Evolutionary conservation across 2,888 invertebrate species (phyloP), one percentile per base, ranked within the genome.

Genomic region (Monochamus alternatus): DNA sequence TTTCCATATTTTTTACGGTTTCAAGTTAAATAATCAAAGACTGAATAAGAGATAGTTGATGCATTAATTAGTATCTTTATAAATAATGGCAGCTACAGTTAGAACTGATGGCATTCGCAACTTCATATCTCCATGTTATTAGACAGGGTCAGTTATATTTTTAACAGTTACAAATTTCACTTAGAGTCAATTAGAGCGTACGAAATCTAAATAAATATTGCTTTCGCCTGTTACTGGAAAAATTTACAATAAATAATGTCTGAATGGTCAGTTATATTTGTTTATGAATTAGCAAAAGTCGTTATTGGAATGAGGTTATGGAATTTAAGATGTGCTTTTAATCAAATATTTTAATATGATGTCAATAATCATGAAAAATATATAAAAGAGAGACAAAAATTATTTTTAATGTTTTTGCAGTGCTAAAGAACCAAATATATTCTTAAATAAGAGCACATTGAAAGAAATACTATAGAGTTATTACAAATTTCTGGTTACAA

Each of bases 191-290:
- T 55, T 55, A 55, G 55, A 22, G 22, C 55, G 3, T 55, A 55
- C 12, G n/a, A 55, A 55, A 55, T 55, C 51, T 55, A 22, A 55
- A 55, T 22, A 55, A 55, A 55, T 22, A 55, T 7, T 55, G 14
- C 55, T 55, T 55, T 55, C 55, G 10, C 55, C 22, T 14, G 55
- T 55, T 55, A 14, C 55, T 55, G n/a, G 55, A 55, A 55, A 55
- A 55, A 55, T 55, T 55, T 22, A 22, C 55, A 55, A 22, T 55
- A 55, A 55, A n/a, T 7, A n/a, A 55, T 22, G 14, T n/a, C 14
- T 4, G 14, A 55, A 55, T 55, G n/a, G 55, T 55, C 47, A 47
- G 10, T 47, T 47, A 47, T 10, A 9, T 47, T 47, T 47, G 47
- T 47, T 47, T 47, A 47, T 9, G 12, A 47, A 47, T 47, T 12